Evolutionary conservation across 1,140 invertebrate genomes (phyloP), one percentile per base, ranked within the genome.

Genomic region (Polyergus mexicanus): DNA sequence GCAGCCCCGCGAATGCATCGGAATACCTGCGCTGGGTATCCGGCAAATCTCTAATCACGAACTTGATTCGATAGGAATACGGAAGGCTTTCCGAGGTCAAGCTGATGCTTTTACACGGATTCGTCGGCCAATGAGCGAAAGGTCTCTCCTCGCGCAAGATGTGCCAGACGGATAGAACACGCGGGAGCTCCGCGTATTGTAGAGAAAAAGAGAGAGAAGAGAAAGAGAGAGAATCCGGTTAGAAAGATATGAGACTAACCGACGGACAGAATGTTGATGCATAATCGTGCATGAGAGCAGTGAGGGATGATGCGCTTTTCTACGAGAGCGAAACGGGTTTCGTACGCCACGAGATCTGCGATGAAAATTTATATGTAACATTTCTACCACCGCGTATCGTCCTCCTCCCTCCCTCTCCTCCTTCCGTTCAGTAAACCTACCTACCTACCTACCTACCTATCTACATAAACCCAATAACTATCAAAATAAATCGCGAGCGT

Each of bases 41-140:
- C 84, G 13, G 63, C 71, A 32, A 83, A 89, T 88, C 87, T 88
- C 87, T 89, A 89, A 89, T 89, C 88, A 88, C 88, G 88, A 88
- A 86, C 83, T 86, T 72, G 88, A 72, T 87, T 89, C 87, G 87
- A 89, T 88, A 77, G 87, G 76, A 89, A 89, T 88, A 86, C 87
- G 84, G 88, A 86, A 89, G 88, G 54, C 62, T 87, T 38, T 44
- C 35, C 3, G 63, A 28, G 87, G 71, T 80, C 63, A 77, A 76
- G 28, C 74, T 66, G 66, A 41, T 71, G 41, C 80, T 74, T 88
- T 87, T 75, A 63, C 76, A 84, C 68, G 76, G 71, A 87, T 87
- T 88, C 78, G 63, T 58, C 56, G 81, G 25, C 56, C 35, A 19
- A 22, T 44, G 28, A 22, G 44, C 44, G n/a, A 66, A 71, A 87